Evolutionary conservation across 1,140 invertebrate genomes (phyloP).

Genomic region (Drosophila sucinea): DNA sequence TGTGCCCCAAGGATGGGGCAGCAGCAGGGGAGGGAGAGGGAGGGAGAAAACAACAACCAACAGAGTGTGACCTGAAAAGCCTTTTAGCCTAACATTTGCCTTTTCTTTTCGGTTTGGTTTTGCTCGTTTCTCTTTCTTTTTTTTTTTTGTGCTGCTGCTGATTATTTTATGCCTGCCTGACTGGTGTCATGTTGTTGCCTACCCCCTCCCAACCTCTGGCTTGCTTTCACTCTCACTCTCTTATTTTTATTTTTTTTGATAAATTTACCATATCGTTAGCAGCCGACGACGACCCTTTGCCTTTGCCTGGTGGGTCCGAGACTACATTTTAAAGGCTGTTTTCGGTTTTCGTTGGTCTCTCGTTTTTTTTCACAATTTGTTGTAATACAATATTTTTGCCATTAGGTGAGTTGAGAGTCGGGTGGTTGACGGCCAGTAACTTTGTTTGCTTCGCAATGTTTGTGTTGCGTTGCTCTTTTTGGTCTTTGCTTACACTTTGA

Average conservation of each 20-base stretch:
- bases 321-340: slow-evolving; percentile 54
- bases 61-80: slow-evolving; percentile 65
- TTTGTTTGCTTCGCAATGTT: slow-evolving; percentile 68
- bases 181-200: slow-evolving; percentile 64
- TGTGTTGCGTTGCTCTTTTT: slow-evolving; percentile 34
- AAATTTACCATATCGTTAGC: slow-evolving; percentile 81
- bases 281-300: slow-evolving; percentile 57
- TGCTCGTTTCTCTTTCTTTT: neutral
- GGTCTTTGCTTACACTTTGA: slow-evolving; percentile 56
- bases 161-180: slow-evolving; percentile 74
- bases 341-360: slow-evolving; percentile 34
- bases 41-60: neutral
- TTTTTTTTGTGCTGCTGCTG: slow-evolving; percentile 43
- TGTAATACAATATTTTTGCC: slow-evolving; percentile 80
- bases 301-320: slow-evolving; percentile 14
- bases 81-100: slow-evolving; percentile 73
- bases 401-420: slow-evolving; percentile 55
- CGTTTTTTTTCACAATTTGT: slow-evolving; percentile 59
- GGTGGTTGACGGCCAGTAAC: slow-evolving; percentile 44
- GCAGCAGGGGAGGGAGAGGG: neutral
- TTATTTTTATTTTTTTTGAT: slow-evolving; percentile 68
- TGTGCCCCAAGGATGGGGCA: slow-evolving; percentile 9
- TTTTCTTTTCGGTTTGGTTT: slow-evolving; percentile 43
- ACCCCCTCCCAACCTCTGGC: neutral
- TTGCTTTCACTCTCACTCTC: neutral